Percentiles rank a stretch among this genome's conserved stretches.
Conservation (phyloP, 2,113 vertebrate genomes). For the Archilochus colubris region DNA sequence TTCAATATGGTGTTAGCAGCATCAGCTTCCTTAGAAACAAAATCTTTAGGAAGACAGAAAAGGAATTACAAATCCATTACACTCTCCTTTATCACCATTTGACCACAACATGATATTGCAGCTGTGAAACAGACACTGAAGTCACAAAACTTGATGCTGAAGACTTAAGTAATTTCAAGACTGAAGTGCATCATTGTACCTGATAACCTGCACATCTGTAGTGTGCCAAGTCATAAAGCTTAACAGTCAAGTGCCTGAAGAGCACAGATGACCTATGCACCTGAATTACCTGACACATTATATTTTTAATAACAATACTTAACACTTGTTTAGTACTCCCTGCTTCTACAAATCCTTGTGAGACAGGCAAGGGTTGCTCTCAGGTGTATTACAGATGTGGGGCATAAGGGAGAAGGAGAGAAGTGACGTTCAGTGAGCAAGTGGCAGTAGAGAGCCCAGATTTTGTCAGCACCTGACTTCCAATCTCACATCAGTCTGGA, state of each 20-base stretch:
- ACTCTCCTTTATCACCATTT: conserved; percentile 50
- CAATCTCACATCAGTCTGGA: neutral
- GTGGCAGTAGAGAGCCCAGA: neutral
- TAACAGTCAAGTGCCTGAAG: conserved; percentile 58
- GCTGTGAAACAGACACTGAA: conserved; percentile 49
- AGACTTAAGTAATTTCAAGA: conserved; percentile 23
- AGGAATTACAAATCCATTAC: conserved; percentile 50
- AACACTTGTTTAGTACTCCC: neutral
- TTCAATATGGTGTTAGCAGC: conserved; percentile 61
- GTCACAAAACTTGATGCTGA: conserved; percentile 45
- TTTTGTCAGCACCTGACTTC: neutral
- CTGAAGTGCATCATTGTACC: neutral
- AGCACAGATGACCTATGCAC: conserved; percentile 21
- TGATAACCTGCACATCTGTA: neutral
- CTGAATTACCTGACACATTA: conserved; percentile 24
- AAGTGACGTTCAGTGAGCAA: neutral
- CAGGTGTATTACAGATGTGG: neutral
- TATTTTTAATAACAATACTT: neutral
- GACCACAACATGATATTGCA: conserved; percentile 41
- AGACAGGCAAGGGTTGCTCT: neutral
- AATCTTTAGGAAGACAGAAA: conserved; percentile 62
- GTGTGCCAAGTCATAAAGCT: neutral
- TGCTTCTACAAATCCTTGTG: neutral
- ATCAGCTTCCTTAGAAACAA: conserved; percentile 66
- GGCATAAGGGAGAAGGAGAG: neutral